Base-by-base conservation (phyloP, 2,113 vertebrate species). In the Gymnorhina tibicen region DNA sequence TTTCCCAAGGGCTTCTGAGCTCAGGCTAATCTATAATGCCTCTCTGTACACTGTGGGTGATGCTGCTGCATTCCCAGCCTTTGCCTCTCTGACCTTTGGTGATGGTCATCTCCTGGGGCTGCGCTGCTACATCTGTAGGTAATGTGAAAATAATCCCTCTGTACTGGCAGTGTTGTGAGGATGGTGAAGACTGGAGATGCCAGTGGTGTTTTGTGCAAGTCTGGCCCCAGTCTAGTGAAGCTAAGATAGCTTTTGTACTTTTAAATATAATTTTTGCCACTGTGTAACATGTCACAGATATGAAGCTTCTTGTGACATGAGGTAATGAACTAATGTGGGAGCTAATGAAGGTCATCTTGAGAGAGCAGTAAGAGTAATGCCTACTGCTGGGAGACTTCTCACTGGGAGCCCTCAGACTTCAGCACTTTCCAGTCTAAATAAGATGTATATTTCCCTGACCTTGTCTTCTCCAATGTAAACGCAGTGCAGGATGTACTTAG, bases 401-500 rank as follows among this genome's bases (percentile, higher is more conserved):
- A 75, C 68, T 2, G 3, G 64, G 78, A 93, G 68, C 76, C 18
- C 83, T 96, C 92, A 96, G 86, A 84, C 88, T 84, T 75, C 82
- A 86, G 85, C 37, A n/a, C 85, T 94, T 93, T 75, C 93, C 92
- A 94, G 92, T 93, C 95, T 93, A 95, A 96, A 91, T 90, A 92
- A 91, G 90, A 94, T 47, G 64, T 83, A 94, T 80, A 76, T 76
- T 70, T 83, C 82, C 79, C 93, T 88, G 95, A 95, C 92, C 92
- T 95, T 94, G 83, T 88, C 90, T 93, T 96, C 68, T 94, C 95
- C 92, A 95, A 56, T 59, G 64, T 96, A 96, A 97, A 96, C 44
- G 32, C 64, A 75, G 90, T 95, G 93, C 96, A 97, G 95, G 93
- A 95, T 96, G 96, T 94, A 94, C 95, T 95, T 96, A 95, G 83